Evolutionary conservation across 37 sponge, comb jelly and placozoan genomes (phyloP).

Genomic region (Agelas oroides): DNA sequence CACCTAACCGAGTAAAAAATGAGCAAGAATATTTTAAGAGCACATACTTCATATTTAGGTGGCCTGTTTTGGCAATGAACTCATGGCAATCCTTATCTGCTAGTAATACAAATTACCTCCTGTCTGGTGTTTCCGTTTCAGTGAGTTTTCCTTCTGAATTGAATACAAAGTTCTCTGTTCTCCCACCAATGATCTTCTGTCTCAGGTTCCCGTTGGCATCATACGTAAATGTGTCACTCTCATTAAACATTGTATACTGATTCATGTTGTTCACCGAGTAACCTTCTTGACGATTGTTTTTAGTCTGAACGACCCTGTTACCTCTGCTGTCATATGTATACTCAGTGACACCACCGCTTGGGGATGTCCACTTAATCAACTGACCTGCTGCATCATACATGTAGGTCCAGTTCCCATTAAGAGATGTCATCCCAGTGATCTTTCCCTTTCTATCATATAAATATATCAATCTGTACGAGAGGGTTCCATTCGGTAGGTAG

Average conservation of each 20-base stretch:
- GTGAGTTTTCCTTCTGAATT: conserved; percentile 27
- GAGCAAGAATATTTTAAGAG: no score
- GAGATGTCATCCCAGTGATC: background rate
- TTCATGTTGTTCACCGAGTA: conserved; percentile 16
- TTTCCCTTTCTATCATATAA: conserved; percentile 5
- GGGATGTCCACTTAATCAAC: background rate
- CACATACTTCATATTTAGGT: no score
- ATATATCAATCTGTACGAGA: background rate
- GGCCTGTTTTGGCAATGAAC: no score
- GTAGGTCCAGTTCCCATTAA: conserved; percentile 6
- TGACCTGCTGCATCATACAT: conserved; percentile 7
- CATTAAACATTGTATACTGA: background rate
- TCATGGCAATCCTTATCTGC: background rate
- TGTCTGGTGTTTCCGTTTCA: background rate
- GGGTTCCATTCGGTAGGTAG: conserved; percentile 1
- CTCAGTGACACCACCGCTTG: conserved; percentile 14
- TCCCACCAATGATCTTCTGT: background rate
- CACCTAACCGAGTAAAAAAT: conserved; percentile 3
- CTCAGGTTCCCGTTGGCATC: conserved; percentile 27
- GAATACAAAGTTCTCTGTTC: conserved; percentile 11
- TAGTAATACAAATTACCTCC: background rate
- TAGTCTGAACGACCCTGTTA: background rate
- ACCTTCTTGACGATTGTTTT: background rate
- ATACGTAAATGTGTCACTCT: conserved; percentile 14
- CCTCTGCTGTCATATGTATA: conserved; percentile 15